Percentiles rank a stretch among this genome's conserved stretches.
Evolutionary conservation across 2,888 invertebrate species (phyloP).

Genomic region (Anthrax anthrax): DNA sequence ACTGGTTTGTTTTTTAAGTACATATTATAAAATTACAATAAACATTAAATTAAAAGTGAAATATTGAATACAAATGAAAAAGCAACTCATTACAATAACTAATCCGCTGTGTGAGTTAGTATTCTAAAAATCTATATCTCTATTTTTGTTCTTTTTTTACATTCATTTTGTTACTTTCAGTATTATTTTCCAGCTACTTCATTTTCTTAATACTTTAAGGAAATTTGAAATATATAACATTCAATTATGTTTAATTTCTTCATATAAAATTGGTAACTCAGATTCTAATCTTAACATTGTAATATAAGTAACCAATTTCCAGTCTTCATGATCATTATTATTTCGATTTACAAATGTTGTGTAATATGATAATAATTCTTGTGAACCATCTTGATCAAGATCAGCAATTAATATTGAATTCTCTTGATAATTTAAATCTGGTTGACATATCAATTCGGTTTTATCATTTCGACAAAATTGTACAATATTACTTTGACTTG

Average conservation of each 20-base stretch:
- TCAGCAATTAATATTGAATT: conserved; percentile 60
- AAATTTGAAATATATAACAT: too few species aligned
- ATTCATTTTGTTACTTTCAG: too few species aligned
- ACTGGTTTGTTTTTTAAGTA: too few species aligned
- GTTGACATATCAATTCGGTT: conserved; percentile 45
- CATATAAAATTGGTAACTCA: conserved; percentile 56
- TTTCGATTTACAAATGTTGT: conserved; percentile 43
- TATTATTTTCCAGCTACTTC: too few species aligned
- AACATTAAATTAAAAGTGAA: too few species aligned
- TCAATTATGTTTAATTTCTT: conserved; percentile 20
- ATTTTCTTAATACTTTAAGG: too few species aligned
- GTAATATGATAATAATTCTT: conserved; percentile 63
- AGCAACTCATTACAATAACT: too few species aligned
- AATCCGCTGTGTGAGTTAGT: too few species aligned
- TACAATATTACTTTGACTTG: conserved; percentile 61
- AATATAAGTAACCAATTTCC: conserved; percentile 52
- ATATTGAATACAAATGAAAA: too few species aligned
- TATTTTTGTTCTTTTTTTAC: too few species aligned
- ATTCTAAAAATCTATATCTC: too few species aligned
- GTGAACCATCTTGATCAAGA: conserved; percentile 58
- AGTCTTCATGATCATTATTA: conserved; percentile 26
- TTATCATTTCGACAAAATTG: conserved; percentile 47
- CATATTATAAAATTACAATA: too few species aligned
- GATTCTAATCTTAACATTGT: conserved; percentile 55
- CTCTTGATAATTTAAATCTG: conserved; percentile 56